These are phyloP conservation scores for Myopa tessellatipennis DNA, from an alignment of 2,888 invertebrate genomes.

Conservation along the genomic window DNA sequence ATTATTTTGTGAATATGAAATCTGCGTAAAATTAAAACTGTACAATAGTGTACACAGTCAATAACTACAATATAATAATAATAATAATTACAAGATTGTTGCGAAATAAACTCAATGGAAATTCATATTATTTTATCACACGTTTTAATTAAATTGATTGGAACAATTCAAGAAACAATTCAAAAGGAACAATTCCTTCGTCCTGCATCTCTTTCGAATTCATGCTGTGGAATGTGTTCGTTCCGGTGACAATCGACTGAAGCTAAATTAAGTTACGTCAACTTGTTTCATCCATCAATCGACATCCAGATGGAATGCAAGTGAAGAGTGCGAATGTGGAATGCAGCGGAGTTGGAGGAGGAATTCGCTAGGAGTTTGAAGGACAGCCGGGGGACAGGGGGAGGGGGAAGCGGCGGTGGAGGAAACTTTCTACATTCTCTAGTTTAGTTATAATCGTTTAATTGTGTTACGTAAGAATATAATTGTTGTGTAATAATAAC, in stretches of 20 bases:
- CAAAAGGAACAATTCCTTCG: too few species aligned
- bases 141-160: constrained; percentile 26
- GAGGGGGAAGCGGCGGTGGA: too few species aligned
- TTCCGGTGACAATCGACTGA: not conserved
- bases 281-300: too few species aligned
- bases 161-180: constrained; percentile 2
- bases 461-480: constrained; percentile 32
- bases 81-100: constrained; percentile 11
- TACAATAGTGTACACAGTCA: constrained; percentile 16
- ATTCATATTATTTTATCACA: constrained; percentile 30
- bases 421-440: constrained; percentile 37
- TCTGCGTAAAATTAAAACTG: constrained; percentile 17
- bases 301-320: too few species aligned
- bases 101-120: constrained; percentile 14
- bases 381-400: too few species aligned
- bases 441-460: constrained; percentile 44
- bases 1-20: constrained; percentile 14
- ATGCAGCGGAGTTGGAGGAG: too few species aligned
- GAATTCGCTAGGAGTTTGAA: too few species aligned
- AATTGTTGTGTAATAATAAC: constrained; percentile 43
- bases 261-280: not conserved
- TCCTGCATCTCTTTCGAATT: too few species aligned
- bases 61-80: constrained; percentile 14
- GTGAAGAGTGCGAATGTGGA: too few species aligned
- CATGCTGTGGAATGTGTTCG: too few species aligned